Evolutionary conservation across 2,888 invertebrate genomes (phyloP).

Genomic region (Aethes cnicana): DNA sequence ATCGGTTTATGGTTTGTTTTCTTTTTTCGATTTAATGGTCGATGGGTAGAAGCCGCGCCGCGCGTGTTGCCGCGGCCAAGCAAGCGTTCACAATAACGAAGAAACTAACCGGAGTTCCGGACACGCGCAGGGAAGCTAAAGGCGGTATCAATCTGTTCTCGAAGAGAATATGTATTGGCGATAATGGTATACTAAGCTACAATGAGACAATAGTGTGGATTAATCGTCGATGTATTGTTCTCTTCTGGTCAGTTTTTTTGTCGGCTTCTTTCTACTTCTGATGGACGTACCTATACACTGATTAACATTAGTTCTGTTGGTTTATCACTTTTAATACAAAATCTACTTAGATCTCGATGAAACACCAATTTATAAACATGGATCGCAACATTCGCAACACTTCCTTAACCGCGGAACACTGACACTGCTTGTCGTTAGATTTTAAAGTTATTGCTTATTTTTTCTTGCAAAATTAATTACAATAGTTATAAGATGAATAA

Average conservation of each 20-base stretch:
- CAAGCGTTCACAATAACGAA: constrained; percentile 58
- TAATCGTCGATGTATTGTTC: constrained; percentile 30
- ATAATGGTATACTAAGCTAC: constrained; percentile 21
- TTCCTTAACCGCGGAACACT: too few relatives aligned
- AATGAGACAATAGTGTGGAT: constrained; percentile 34
- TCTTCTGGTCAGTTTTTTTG: constrained; percentile 4
- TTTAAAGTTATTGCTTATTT: too few relatives aligned
- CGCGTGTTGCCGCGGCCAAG: constrained; percentile 64
- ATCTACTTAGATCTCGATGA: too few relatives aligned
- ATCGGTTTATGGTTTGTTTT: constrained; percentile 41
- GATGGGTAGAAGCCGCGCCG: constrained; percentile 43
- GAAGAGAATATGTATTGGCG: background rate
- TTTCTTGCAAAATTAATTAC: too few relatives aligned
- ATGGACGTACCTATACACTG: too few relatives aligned
- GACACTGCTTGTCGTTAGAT: too few relatives aligned
- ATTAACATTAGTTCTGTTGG: too few relatives aligned
- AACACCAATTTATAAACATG: too few relatives aligned
- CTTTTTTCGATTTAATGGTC: constrained; percentile 41
- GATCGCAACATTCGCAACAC: too few relatives aligned
- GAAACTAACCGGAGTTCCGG: constrained; percentile 31
- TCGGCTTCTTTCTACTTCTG: too few relatives aligned
- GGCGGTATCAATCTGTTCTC: constrained; percentile 9
- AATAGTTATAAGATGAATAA: too few relatives aligned
- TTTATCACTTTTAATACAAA: too few relatives aligned
- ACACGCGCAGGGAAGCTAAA: background rate